phyloP scores from a whole-genome alignment of 35 echinoderm and acorn worm genomes.

The Patiria miniata region DNA sequence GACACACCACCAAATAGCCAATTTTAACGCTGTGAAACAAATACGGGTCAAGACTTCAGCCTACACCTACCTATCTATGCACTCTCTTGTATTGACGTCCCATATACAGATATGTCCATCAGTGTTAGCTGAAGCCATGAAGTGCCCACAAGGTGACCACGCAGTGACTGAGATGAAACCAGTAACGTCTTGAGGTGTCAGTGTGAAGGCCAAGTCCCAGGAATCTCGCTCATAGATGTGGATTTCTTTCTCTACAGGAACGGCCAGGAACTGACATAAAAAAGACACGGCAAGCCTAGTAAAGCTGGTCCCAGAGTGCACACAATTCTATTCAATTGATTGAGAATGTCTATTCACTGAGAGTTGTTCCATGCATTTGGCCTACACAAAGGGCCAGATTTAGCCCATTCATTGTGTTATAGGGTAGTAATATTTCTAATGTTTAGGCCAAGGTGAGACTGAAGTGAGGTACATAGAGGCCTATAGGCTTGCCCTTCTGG shows the following conservation, averaged over 20 bases:
- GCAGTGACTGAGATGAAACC: constrained; percentile 58
- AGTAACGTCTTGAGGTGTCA: constrained; percentile 59
- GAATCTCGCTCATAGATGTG: constrained; percentile 72
- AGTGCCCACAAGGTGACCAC: constrained; percentile 69
- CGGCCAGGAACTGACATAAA: constrained; percentile 62
- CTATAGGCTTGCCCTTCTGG: no score
- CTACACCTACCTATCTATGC: constrained; percentile 71
- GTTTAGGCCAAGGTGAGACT: no score
- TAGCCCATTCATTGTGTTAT: no score
- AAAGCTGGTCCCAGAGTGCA: no score
- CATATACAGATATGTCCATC: constrained; percentile 72
- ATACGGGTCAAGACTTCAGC: background rate
- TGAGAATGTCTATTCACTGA: background rate
- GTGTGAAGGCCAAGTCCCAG: constrained; percentile 65
- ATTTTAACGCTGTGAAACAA: no score
- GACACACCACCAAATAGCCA: no score
- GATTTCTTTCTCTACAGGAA: constrained; percentile 83
- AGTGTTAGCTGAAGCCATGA: constrained; percentile 56
- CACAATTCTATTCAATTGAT: background rate
- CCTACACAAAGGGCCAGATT: no score
- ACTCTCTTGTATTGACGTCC: constrained; percentile 71
- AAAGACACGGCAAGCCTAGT: no score
- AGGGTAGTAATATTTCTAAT: no score
- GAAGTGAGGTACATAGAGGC: no score
- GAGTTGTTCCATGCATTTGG: no score